Evolutionary conservation across 53 echinoderm and acorn worm species (phyloP).

Genomic region (Zoroaster sp.): DNA sequence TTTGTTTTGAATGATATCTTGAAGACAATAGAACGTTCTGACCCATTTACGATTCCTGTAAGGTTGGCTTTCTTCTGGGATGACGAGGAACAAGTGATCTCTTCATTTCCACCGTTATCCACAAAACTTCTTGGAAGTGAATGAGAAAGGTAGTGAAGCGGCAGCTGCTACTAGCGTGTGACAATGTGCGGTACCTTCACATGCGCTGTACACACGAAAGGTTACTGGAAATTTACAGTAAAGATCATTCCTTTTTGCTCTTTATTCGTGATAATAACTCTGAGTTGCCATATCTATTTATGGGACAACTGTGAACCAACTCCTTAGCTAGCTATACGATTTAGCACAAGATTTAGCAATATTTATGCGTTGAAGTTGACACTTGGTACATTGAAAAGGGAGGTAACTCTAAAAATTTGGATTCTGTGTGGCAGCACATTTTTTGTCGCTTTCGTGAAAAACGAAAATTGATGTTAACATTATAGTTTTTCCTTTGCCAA

Average conservation of each 20-base stretch:
- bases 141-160: conserved; percentile 70
- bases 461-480: too few species aligned
- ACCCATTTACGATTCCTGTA: conserved; percentile 33
- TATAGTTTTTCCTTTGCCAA: too few species aligned
- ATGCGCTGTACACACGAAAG: conserved; percentile 14
- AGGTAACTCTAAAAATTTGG: background rate
- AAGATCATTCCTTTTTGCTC: conserved; percentile 70
- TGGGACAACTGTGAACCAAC: conserved; percentile 61
- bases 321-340: background rate
- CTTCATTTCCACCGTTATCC: conserved; percentile 56
- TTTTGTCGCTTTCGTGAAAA: background rate
- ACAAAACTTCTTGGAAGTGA: conserved; percentile 67
- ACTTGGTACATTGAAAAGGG: background rate
- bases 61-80: conserved; percentile 61
- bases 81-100: conserved; percentile 48
- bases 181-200: too few species aligned
- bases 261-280: conserved; percentile 59
- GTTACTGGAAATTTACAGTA: conserved; percentile 32
- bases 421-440: background rate
- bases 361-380: too few species aligned
- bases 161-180: too few species aligned
- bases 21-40: conserved; percentile 50
- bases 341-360: too few species aligned
- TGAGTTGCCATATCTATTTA: conserved; percentile 61
- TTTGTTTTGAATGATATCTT: conserved; percentile 55